Evolutionary conservation across 2,113 vertebrate genomes (phyloP).

Genomic region (Heteronetta atricapilla): DNA sequence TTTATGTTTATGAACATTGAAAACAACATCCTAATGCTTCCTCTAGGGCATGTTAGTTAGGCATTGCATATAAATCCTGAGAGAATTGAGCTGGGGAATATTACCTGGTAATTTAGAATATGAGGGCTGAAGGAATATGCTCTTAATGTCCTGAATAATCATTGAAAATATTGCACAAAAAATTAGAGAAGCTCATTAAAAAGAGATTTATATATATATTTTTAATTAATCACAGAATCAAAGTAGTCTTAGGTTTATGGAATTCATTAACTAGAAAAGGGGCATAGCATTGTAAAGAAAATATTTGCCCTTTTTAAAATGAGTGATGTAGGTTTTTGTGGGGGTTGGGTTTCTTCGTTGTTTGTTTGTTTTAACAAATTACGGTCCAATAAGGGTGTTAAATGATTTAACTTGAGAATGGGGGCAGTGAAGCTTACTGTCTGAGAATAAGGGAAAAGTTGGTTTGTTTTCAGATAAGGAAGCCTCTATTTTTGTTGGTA

Average conservation of each 20-base stretch:
- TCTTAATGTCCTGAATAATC: conserved; percentile 48
- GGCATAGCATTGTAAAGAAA: neutral
- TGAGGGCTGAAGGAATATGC: neutral
- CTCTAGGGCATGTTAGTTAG: neutral
- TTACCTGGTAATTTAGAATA: conserved; percentile 5
- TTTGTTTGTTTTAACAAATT: neutral
- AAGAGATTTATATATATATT: conserved; percentile 43
- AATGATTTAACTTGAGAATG: neutral
- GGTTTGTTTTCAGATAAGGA: neutral
- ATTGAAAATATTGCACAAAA: conserved; percentile 1
- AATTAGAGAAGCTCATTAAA: conserved; percentile 39
- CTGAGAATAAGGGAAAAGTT: neutral
- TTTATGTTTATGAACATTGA: neutral
- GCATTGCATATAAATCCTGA: neutral
- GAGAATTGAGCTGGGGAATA: conserved; percentile 30
- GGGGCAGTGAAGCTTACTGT: neutral
- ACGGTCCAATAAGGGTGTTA: neutral
- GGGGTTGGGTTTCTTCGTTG: no score
- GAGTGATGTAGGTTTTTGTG: neutral
- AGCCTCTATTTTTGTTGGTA: neutral
- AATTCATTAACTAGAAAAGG: conserved; percentile 41
- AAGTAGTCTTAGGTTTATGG: conserved; percentile 27
- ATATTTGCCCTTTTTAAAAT: neutral
- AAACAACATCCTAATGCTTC: neutral
- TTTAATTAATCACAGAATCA: conserved; percentile 51